Percentiles rank a stretch among this genome's conserved stretches.
These are phyloP conservation scores for Platysteira castanea DNA, from an alignment of 2,113 vertebrate species.

Conservation along the genomic window DNA sequence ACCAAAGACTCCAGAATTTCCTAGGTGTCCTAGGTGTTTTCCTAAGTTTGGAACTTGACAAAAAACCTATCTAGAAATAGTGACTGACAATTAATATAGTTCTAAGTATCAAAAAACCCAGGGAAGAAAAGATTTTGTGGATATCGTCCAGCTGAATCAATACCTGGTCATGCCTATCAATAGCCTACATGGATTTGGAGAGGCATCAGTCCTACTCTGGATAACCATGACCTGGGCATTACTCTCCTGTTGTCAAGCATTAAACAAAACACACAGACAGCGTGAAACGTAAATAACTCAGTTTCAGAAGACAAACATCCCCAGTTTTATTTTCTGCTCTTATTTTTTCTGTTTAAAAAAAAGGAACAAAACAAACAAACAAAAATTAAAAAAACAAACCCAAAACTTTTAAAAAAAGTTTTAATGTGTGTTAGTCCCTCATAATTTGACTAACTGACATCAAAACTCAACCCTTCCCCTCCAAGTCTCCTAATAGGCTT, in stretches of 20 bases:
- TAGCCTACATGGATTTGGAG: neutral
- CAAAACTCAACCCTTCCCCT: neutral
- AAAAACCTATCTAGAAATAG: neutral
- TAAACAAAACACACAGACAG: neutral
- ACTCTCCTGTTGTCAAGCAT: neutral
- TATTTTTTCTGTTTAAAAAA: neutral
- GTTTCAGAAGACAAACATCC: neutral
- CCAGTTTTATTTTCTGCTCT: neutral
- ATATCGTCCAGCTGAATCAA: neutral
- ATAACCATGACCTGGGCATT: neutral
- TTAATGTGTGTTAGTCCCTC: neutral
- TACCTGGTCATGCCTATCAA: neutral
- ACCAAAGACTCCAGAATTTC: neutral
- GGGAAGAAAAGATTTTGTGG: neutral
- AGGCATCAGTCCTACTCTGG: neutral
- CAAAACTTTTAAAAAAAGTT: neutral
- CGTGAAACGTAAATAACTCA: neutral
- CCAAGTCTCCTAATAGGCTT: neutral
- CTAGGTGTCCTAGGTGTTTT: neutral
- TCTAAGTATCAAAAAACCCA: neutral
- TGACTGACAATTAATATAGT: neutral
- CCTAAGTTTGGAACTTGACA: neutral
- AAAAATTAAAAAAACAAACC: neutral
- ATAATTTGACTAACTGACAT: neutral
- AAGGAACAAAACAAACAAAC: too few species aligned